Percentiles rank a stretch among this genome's conserved stretches.
Evolutionary conservation across 2,113 vertebrate species (phyloP).

Genomic region (Balaeniceps rex): DNA sequence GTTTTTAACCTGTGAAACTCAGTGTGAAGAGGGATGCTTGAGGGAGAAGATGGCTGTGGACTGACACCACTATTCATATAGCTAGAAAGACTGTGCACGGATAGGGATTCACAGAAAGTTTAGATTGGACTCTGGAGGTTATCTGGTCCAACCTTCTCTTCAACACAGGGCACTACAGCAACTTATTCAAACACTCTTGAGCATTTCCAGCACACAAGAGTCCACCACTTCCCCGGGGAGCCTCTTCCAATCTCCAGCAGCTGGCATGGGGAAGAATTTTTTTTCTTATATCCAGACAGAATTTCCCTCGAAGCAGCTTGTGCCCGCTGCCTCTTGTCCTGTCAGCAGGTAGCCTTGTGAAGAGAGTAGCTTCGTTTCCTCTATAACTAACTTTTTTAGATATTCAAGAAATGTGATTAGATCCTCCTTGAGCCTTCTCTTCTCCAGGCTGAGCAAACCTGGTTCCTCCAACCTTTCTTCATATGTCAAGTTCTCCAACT

Average conservation of each 20-base stretch:
- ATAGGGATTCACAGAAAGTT: not conserved
- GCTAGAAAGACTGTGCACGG: not conserved
- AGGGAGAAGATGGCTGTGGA: not conserved
- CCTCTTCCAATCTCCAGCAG: not conserved
- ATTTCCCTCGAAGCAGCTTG: not conserved
- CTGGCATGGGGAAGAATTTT: not conserved
- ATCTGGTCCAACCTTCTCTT: not conserved
- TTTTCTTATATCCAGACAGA: not conserved
- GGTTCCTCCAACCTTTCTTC: not conserved
- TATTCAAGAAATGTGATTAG: not conserved
- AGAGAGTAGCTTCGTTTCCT: not conserved
- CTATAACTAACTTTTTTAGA: not conserved
- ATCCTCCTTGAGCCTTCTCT: not conserved
- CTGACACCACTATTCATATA: not conserved
- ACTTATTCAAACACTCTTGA: not conserved
- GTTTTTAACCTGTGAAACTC: not conserved
- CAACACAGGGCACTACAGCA: not conserved
- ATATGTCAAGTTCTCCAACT: not conserved
- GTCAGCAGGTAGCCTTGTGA: not conserved
- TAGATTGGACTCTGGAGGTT: not conserved
- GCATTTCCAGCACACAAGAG: not conserved
- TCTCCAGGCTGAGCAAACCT: not conserved
- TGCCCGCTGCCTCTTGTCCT: not conserved
- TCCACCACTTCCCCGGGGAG: not conserved
- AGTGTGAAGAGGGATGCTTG: not conserved